phyloP scores from a whole-genome alignment of 2,797 vertebrate genomes.

The Natrix natrix region DNA sequence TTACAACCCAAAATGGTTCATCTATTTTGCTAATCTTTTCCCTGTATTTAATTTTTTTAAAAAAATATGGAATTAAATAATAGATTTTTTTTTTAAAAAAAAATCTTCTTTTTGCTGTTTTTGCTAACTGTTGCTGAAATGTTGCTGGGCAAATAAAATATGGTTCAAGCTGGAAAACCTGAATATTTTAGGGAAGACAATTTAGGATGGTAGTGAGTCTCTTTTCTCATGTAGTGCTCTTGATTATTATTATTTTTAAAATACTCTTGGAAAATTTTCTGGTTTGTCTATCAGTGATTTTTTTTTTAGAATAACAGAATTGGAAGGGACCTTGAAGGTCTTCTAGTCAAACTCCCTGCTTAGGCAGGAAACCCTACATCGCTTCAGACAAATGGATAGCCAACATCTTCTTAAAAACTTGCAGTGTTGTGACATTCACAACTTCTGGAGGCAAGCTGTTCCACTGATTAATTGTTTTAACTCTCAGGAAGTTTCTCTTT shows the following conservation, averaged over 20 bases:
- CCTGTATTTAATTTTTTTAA: neutral
- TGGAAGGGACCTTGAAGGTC: no score
- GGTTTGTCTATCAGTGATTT: neutral
- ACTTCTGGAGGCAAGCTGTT: no score
- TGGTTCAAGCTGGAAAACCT: neutral
- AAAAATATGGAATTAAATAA: neutral
- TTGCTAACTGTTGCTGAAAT: neutral
- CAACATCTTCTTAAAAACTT: no score
- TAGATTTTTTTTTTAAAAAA: neutral
- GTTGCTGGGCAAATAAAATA: neutral
- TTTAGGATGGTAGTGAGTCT: neutral
- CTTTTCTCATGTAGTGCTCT: neutral
- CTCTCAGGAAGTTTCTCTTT: no score
- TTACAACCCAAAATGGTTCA: neutral
- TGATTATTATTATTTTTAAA: neutral
- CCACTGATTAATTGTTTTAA: no score
- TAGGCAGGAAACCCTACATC: no score
- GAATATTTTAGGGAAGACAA: neutral
- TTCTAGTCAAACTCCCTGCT: no score
- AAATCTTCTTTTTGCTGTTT: neutral
- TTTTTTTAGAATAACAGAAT: no score
- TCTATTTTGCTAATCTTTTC: neutral
- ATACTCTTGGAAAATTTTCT: neutral
- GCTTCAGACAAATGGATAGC: no score
- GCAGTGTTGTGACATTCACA: no score